phyloP scores from a whole-genome alignment of 2,888 invertebrate genomes.

The Caradrina clavipalpis region DNA sequence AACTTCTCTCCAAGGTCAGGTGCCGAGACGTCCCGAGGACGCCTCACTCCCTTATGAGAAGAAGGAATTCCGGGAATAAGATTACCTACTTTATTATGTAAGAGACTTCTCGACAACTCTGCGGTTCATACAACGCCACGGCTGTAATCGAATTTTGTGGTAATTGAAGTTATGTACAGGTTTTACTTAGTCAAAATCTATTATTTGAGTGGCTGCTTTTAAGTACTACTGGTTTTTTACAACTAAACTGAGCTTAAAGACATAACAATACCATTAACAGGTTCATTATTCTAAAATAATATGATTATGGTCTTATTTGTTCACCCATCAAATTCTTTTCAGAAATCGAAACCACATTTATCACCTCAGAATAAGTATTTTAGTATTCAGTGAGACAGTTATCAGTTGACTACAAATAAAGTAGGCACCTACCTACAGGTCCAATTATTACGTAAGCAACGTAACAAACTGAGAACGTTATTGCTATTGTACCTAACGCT shows the following conservation, averaged over 20 bases:
- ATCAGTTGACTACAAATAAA: conserved; percentile 1
- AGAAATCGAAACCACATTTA: too few relatives aligned
- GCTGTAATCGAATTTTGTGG: conserved; percentile 9
- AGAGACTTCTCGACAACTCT: conserved; percentile 19
- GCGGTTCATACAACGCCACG: not conserved
- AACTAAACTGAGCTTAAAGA: not conserved
- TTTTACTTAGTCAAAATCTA: not conserved
- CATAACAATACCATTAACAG: not conserved
- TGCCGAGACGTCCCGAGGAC: conserved; percentile 67
- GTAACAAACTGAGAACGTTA: not conserved
- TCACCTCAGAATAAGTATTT: too few relatives aligned
- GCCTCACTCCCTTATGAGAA: conserved; percentile 48
- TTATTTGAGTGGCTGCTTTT: not conserved
- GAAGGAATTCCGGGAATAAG: conserved; percentile 37
- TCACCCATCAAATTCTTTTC: too few relatives aligned
- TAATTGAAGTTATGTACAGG: conserved; percentile 9
- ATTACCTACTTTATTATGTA: conserved; percentile 28
- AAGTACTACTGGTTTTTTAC: not conserved
- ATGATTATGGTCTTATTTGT: too few relatives aligned
- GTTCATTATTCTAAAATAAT: not conserved
- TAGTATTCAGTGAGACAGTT: too few relatives aligned
- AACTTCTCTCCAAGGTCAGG: conserved; percentile 72
- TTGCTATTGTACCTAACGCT: not conserved
- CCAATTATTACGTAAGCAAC: not conserved
- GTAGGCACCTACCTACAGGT: not conserved